These are phyloP conservation scores for Choreutis nemorana DNA, from an alignment of 2,888 invertebrate species.

Conservation along the genomic window DNA sequence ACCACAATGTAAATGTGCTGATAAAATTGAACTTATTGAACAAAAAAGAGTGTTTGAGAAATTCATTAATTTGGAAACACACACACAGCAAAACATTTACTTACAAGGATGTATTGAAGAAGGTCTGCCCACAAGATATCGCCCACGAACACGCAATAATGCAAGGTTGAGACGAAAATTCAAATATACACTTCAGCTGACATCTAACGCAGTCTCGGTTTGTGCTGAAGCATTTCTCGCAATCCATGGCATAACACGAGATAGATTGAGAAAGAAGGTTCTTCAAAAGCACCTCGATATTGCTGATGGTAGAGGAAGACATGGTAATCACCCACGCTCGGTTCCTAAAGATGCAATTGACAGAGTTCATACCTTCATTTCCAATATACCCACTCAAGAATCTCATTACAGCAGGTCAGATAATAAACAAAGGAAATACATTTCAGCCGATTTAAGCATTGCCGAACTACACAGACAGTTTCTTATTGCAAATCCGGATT, in stretches of 20 bases:
- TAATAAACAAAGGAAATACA: slow-evolving; percentile 2
- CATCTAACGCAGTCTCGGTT: neutral
- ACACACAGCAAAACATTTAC: too few species aligned
- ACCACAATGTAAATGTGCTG: too few species aligned
- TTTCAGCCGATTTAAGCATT: slow-evolving; percentile 1
- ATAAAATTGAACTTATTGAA: too few species aligned
- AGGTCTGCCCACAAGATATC: too few species aligned
- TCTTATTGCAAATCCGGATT: too few species aligned
- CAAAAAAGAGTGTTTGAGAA: too few species aligned
- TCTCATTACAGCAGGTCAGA: slow-evolving; percentile 1
- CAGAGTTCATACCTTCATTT: neutral
- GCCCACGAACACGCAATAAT: too few species aligned
- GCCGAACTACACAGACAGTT: too few species aligned
- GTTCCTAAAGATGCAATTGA: neutral
- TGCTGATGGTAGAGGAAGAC: slow-evolving; percentile 1
- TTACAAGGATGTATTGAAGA: too few species aligned
- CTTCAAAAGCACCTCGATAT: slow-evolving; percentile 1
- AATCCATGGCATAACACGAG: slow-evolving; percentile 1
- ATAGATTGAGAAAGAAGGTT: slow-evolving; percentile 1
- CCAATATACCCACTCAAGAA: neutral
- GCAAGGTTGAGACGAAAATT: too few species aligned
- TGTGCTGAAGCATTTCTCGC: neutral
- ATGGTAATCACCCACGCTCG: slow-evolving; percentile 1
- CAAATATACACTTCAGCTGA: too few species aligned
- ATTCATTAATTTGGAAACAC: too few species aligned